Evolutionary conservation across 1,140 invertebrate genomes (phyloP).

Genomic region (Drosophila ercepeae): DNA sequence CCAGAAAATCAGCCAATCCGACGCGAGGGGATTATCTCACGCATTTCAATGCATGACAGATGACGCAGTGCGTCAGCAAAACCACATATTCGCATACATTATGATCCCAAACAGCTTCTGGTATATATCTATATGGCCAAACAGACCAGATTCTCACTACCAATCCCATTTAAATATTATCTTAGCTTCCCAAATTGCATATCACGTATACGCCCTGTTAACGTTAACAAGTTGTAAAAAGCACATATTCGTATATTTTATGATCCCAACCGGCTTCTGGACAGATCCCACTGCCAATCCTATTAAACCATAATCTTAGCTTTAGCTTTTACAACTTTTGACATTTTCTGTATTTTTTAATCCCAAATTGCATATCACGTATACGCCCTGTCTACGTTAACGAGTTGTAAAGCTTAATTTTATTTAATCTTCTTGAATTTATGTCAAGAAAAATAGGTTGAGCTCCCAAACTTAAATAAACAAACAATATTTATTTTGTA

Average conservation of each 20-base stretch:
- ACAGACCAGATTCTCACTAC: too few species aligned
- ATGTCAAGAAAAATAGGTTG: neutral
- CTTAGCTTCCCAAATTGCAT: too few species aligned
- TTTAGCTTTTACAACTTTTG: too few species aligned
- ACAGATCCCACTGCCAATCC: neutral
- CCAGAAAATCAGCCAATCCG: slow-evolving; percentile 72
- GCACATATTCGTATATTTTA: neutral
- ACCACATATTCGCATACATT: neutral
- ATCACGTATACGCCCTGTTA: too few species aligned
- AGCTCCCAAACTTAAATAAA: neutral
- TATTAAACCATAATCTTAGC: neutral
- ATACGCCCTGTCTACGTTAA: slow-evolving; percentile 13
- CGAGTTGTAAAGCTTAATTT: slow-evolving; percentile 7
- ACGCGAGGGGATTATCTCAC: slow-evolving; percentile 46
- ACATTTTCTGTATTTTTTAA: neutral
- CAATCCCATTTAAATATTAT: too few species aligned
- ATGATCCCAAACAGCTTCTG: neutral
- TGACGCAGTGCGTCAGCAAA: slow-evolving; percentile 44
- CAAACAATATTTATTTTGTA: neutral
- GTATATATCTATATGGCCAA: too few species aligned
- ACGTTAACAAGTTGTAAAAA: too few species aligned
- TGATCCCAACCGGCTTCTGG: neutral
- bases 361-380: neutral
- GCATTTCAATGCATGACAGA: slow-evolving; percentile 23
- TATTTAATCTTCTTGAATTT: neutral